These are phyloP conservation scores for Prolemur simus DNA, from an alignment of 2,113 vertebrate species.

Conservation along the genomic window DNA sequence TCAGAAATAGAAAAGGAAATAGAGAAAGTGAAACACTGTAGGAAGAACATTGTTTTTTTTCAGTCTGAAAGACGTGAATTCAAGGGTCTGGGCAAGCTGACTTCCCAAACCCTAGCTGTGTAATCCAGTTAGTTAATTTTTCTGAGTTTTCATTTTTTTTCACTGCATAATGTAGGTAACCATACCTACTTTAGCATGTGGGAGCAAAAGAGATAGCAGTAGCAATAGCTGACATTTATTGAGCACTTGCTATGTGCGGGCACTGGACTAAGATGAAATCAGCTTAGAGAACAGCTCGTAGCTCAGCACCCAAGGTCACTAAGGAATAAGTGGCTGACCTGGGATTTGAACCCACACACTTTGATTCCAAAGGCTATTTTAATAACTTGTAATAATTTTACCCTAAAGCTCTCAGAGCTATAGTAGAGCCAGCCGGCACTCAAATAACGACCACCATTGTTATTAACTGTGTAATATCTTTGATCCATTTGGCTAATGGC, in stretches of 20 bases:
- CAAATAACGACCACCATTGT: conserved; percentile 26
- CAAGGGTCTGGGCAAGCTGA: background rate
- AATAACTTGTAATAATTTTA: conserved; percentile 23
- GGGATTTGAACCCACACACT: conserved; percentile 55
- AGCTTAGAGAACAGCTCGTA: conserved; percentile 11
- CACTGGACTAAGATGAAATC: background rate
- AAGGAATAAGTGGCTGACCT: background rate
- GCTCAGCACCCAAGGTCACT: background rate
- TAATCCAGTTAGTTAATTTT: background rate
- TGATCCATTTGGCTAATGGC: conserved; percentile 40
- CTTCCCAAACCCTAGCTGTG: background rate
- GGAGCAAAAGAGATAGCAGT: background rate
- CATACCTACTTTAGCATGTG: background rate
- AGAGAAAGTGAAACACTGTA: background rate
- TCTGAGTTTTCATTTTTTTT: background rate
- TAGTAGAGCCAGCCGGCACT: background rate
- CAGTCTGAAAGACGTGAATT: background rate
- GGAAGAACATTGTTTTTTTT: background rate
- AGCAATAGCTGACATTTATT: background rate
- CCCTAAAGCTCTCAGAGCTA: background rate
- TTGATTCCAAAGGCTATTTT: background rate
- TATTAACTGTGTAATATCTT: conserved; percentile 27
- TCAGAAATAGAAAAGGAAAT: background rate
- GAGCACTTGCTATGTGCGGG: background rate
- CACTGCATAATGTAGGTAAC: background rate